These are phyloP conservation scores for Oligia strigilis DNA, from an alignment of 2,888 invertebrate species.

Conservation along the genomic window DNA sequence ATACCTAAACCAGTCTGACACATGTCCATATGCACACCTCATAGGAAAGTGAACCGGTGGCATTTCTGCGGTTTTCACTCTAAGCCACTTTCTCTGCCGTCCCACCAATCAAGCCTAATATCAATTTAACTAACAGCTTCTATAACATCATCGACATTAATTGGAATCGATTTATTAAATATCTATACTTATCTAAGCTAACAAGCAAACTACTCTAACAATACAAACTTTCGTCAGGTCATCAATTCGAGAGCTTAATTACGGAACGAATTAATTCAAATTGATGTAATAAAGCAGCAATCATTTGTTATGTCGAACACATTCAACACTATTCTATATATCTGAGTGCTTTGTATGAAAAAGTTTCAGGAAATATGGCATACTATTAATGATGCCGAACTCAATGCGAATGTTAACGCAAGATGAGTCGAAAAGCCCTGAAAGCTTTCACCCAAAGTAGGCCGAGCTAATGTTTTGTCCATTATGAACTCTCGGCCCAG, in stretches of 20 bases:
- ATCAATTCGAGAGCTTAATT: slow-evolving; percentile 51
- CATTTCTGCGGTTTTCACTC: slow-evolving; percentile 85
- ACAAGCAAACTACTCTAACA: slow-evolving; percentile 47
- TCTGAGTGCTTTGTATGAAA: slow-evolving; percentile 49
- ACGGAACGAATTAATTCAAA: slow-evolving; percentile 55
- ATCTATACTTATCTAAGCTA: slow-evolving; percentile 45
- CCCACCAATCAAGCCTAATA: slow-evolving; percentile 35
- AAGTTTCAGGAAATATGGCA: slow-evolving; percentile 60
- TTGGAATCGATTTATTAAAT: slow-evolving; percentile 59
- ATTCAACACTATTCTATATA: slow-evolving; percentile 39
- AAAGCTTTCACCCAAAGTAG: slow-evolving; percentile 87
- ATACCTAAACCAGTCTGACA: slow-evolving; percentile 78
- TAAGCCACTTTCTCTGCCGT: slow-evolving; percentile 79
- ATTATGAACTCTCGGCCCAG: slow-evolving; percentile 82
- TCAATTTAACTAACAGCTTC: slow-evolving; percentile 51
- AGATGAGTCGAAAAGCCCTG: slow-evolving; percentile 83
- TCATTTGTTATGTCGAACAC: slow-evolving; percentile 37
- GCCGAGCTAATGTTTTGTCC: slow-evolving; percentile 87
- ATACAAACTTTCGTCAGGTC: slow-evolving; percentile 56
- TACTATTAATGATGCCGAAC: slow-evolving; percentile 67
- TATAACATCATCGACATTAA: slow-evolving; percentile 59
- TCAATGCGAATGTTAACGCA: slow-evolving; percentile 73
- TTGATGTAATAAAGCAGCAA: slow-evolving; percentile 51
- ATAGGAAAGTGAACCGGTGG: slow-evolving; percentile 82
- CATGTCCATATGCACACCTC: slow-evolving; percentile 73